Evolutionary conservation across 2,797 vertebrate genomes (phyloP).

Genomic region (Aplochiton taeniatus): DNA sequence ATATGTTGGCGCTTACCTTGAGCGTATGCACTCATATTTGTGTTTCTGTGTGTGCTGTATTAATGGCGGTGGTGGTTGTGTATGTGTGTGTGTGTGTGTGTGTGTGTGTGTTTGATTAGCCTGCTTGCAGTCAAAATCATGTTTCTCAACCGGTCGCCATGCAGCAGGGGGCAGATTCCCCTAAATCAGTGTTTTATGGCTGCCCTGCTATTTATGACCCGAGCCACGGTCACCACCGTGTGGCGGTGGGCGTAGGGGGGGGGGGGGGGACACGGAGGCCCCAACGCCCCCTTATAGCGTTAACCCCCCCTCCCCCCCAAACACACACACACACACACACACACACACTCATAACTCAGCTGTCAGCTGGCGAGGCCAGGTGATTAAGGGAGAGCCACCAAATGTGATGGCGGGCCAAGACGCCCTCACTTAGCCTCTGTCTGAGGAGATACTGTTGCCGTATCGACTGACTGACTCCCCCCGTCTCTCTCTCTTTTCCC

Average conservation of each 20-base stretch:
- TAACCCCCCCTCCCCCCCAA: too few relatives aligned
- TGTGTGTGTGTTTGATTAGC: neutral
- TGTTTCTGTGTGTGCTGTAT: too few relatives aligned
- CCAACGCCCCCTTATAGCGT: conserved; percentile 24
- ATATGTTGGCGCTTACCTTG: too few relatives aligned
- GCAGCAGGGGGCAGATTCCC: conserved; percentile 37
- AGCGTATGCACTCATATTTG: too few relatives aligned
- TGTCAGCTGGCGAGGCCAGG: conserved; percentile 51
- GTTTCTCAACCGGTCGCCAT: neutral
- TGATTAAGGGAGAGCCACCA: conserved; percentile 66
- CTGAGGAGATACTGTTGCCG: conserved; percentile 25
- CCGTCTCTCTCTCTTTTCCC: neutral
- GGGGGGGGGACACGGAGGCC: conserved; percentile 31
- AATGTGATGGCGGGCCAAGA: conserved; percentile 61
- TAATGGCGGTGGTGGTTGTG: neutral
- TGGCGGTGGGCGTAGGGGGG: conserved; percentile 23
- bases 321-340: neutral
- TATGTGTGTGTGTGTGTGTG: neutral
- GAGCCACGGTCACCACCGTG: conserved; percentile 62
- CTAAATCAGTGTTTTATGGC: conserved; percentile 67
- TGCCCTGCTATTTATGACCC: conserved; percentile 65
- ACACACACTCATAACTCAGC: conserved; percentile 68
- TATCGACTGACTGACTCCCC: too few relatives aligned
- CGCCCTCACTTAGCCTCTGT: conserved; percentile 65
- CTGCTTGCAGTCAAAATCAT: neutral